Conservation (phyloP, 2,113 vertebrate genomes). For the Misgurnus mizolepis region DNA sequence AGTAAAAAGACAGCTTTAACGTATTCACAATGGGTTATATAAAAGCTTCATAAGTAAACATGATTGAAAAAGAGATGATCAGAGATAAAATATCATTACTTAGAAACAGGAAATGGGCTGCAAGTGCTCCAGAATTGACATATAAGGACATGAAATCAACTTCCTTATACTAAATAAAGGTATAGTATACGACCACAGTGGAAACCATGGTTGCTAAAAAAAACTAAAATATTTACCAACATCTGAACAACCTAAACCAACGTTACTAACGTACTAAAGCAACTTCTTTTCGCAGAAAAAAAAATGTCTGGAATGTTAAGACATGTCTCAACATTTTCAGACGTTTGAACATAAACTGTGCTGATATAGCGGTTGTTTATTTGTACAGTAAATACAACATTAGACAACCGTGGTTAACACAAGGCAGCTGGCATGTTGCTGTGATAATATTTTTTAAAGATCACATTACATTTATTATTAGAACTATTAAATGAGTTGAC, state of each 20-base stretch:
- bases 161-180: constrained; percentile 45
- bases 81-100: background rate
- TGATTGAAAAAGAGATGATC: background rate
- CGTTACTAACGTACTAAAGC: background rate
- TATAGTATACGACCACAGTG: constrained; percentile 3
- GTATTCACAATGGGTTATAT: background rate
- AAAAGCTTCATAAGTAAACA: background rate
- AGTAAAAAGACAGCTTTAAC: background rate
- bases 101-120: constrained; percentile 46
- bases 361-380: no score
- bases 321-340: constrained; percentile 4
- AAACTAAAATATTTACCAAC: background rate
- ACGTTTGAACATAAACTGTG: no score
- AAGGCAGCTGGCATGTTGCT: background rate
- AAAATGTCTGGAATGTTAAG: constrained; percentile 1
- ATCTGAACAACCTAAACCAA: background rate
- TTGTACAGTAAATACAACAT: no score
- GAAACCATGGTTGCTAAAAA: background rate
- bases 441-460: background rate
- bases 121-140: constrained; percentile 32
- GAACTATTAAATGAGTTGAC: no score
- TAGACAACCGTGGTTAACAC: background rate
- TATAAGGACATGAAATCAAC: constrained; percentile 56
- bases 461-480: no score
- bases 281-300: background rate